Base-by-base conservation (phyloP, 2,888 invertebrate genomes). In the Meganola albula region DNA sequence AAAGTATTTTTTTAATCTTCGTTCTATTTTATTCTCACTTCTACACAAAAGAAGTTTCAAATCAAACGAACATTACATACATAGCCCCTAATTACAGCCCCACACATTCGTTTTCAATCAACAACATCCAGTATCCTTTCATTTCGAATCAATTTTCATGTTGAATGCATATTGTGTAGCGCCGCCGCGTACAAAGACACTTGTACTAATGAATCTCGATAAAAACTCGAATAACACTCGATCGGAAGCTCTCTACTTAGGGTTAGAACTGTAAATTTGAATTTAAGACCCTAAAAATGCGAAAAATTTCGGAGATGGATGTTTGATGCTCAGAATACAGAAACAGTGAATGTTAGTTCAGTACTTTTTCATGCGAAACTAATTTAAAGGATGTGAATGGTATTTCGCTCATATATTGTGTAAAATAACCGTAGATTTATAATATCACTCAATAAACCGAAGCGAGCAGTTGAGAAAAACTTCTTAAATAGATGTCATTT, bases 171-270 rank as follows among this genome's bases (percentile, higher is more conserved):
- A 64, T 68, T 67, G 67, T 58, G 58, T 60, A 62, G 32, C 34
- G 44, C 34, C 48, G n/a, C 54, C 45, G 43, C 59, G 61, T 72
- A 82, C 82, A 83, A 83, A 83, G 80, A 75, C 73, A 74, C 82
- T 76, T 74, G 70, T 76, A 78, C 78, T 83, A 84, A 84, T 84
- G 82, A 84, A 79, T 82, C 79, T 74, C 71, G 78, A 82, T 83
- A 84, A 83, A 82, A 82, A 82, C 78, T 65, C 71, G 70, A 72
- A 74, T 72, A 74, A 72, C 77, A 73, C 80, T 79, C 77, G 70
- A 83, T 82, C 79, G 76, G 67, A 72, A 67, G 63, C 68, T 54
- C 62, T 58, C 50, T 39, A 44, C 34, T 24, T 45, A 82, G 82
- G 82, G 82, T 42, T 80, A 74, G 32, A n/a, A n/a, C n/a, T n/a